These are phyloP conservation scores for Micromussa lordhowensis DNA, from an alignment of 92 coral and sea anemone genomes.

Conservation along the genomic window DNA sequence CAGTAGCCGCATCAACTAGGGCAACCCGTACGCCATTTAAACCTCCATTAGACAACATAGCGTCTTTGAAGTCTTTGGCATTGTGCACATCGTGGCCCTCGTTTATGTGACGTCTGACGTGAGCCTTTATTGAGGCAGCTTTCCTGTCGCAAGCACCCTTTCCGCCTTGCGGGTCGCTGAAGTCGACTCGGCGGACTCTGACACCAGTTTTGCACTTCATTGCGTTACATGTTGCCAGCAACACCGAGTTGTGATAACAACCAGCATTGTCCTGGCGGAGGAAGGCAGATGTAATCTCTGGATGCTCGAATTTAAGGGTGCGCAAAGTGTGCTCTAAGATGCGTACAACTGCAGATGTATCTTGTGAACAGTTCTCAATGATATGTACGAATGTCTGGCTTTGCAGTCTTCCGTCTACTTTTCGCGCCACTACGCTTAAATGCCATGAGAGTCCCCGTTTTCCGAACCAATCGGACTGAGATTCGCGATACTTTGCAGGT, in stretches of 20 bases:
- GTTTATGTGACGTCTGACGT: constrained; percentile 54
- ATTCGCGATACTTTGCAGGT: constrained; percentile 17
- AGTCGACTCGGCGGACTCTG: constrained; percentile 44
- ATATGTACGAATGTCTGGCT: constrained; percentile 13
- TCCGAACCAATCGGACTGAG: constrained; percentile 6
- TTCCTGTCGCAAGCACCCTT: constrained; percentile 59
- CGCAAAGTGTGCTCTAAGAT: constrained; percentile 10
- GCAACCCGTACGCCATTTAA: constrained; percentile 49
- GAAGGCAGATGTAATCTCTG: constrained; percentile 19
- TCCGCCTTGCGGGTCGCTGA: constrained; percentile 67
- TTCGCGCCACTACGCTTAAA: constrained; percentile 9
- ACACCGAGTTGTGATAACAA: constrained; percentile 17
- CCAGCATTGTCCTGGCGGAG: constrained; percentile 30
- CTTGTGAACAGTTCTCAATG: constrained; percentile 23
- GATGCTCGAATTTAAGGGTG: constrained; percentile 9
- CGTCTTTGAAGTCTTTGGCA: constrained; percentile 43
- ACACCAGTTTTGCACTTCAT: constrained; percentile 48
- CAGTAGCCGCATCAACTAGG: constrained; percentile 18
- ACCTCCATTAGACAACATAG: constrained; percentile 62
- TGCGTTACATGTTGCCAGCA: constrained; percentile 15
- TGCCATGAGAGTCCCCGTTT: constrained; percentile 31
- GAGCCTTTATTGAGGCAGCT: constrained; percentile 66
- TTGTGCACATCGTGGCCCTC: constrained; percentile 58
- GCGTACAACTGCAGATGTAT: constrained; percentile 24
- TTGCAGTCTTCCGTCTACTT: constrained; percentile 9